Conservation (phyloP, 1,140 invertebrate genomes). For the Physella acuta region DNA sequence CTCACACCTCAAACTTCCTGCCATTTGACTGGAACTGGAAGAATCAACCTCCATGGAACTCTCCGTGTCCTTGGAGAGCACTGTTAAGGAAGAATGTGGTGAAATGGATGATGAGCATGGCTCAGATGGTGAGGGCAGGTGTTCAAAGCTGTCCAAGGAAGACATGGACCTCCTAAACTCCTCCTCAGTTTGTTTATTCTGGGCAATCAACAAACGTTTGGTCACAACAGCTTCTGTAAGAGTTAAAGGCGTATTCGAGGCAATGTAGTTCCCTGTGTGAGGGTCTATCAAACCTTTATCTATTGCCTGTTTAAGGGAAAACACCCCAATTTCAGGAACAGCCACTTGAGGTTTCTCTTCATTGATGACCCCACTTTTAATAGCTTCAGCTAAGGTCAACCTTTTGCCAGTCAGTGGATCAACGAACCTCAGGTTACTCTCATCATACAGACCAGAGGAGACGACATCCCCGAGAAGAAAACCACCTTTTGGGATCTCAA, state of each 20-base stretch:
- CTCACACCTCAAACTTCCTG: neutral
- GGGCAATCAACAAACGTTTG: conserved; percentile 19
- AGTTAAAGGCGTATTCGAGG: conserved; percentile 71
- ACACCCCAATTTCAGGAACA: conserved; percentile 63
- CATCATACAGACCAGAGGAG: conserved; percentile 66
- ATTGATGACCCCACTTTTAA: conserved; percentile 80
- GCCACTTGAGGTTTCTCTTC: conserved; percentile 76
- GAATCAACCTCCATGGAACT: conserved; percentile 26
- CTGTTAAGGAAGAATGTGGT: conserved; percentile 7
- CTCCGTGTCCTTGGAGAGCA: conserved; percentile 14
- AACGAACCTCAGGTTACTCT: conserved; percentile 36
- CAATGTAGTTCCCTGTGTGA: conserved; percentile 60
- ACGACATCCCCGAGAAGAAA: conserved; percentile 79
- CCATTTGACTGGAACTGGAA: conserved; percentile 8
- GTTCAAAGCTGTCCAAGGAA: conserved; percentile 19
- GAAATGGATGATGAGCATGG: neutral
- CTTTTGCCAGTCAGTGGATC: conserved; percentile 38
- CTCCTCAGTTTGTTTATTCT: conserved; percentile 18
- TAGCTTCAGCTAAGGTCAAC: conserved; percentile 55
- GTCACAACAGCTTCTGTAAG: conserved; percentile 68
- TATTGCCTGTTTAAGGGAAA: conserved; percentile 59
- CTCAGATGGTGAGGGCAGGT: conserved; percentile 8
- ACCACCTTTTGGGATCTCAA: conserved; percentile 68
- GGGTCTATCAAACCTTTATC: conserved; percentile 81
- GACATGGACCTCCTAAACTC: conserved; percentile 20